Evolutionary conservation across 2,113 vertebrate species (phyloP).

Genomic region (Diphyllodes magnificus): DNA sequence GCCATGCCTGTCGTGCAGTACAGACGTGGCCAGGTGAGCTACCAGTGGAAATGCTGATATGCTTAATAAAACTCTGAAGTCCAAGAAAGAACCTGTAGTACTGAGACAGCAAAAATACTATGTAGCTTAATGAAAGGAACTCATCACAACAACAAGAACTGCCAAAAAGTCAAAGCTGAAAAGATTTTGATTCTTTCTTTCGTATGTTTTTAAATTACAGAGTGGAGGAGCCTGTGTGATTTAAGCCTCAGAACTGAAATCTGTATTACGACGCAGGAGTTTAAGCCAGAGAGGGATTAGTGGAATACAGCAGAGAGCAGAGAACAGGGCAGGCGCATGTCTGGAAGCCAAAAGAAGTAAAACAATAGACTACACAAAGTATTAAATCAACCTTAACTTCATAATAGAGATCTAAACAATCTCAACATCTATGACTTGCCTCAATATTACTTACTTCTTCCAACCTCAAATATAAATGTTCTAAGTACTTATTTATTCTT

Average conservation of each 20-base stretch:
- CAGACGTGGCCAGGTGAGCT: not conserved
- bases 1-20: accelerated
- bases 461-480: not conserved
- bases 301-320: not conserved
- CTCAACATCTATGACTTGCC: not conserved
- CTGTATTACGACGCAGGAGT: not conserved
- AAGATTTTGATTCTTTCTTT: not conserved
- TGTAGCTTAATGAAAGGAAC: not conserved
- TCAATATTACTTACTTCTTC: not conserved
- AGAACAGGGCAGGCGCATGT: not conserved
- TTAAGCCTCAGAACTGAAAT: not conserved
- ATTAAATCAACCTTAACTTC: not conserved
- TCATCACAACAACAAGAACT: not conserved
- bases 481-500: not conserved
- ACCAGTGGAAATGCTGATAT: not conserved
- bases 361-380: not conserved
- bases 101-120: not conserved
- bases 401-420: not conserved
- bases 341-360: not conserved
- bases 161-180: not conserved
- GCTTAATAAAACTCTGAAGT: not conserved
- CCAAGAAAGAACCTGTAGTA: not conserved
- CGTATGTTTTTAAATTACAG: not conserved
- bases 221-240: not conserved
- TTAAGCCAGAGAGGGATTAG: not conserved